Base-by-base conservation (phyloP, 2,888 invertebrate genomes). In the Alloplasta piceator region DNA sequence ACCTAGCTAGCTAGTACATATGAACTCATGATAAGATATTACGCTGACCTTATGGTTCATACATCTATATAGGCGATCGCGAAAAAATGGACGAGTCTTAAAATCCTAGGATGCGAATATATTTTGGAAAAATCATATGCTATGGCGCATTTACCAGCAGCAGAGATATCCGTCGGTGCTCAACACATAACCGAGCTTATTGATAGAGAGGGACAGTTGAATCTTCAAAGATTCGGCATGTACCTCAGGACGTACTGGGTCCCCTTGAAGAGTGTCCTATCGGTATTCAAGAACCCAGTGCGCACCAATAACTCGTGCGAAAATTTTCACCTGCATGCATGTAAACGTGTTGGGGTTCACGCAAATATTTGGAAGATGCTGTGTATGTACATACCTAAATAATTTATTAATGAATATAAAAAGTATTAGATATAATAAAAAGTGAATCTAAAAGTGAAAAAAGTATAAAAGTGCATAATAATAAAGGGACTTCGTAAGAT, bases 281-380 rank as follows among this genome's bases (percentile, higher is more conserved):
- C 26, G 26, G 26, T 26, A 26, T 26, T 48, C 41, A 61, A 50
- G n/a, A 72, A 72, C 43, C 63, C 72, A 63, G 72, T 72, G 52
- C 72, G 72, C 16, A 72, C 72, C 39, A 72, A 72, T 26, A 72
- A 72, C 26, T 14, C 72, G n/a, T 72, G 63, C 43, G 61, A n/a
- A n/a, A n/a, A n/a, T n/a, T n/a, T n/a, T n/a, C 48, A 63, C 36
- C 12, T 39, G 36, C 39, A n/a, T n/a, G 12, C 60, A 60, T 12
- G n/a, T 39, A 1, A 39, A 60, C 39, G 60, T 39, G 43, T 26
- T n/a, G n/a, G n/a, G n/a, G n/a, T n/a, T n/a, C n/a, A n/a, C n/a
- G n/a, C n/a, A n/a, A n/a, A n/a, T n/a, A n/a, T n/a, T n/a, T n/a
- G n/a, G n/a, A n/a, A n/a, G n/a, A n/a, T n/a, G n/a, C n/a, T n/a